Evolutionary conservation across 2,113 vertebrate genomes (phyloP), one percentile per base, ranked within the genome.

Genomic region (Pelusios castaneus): DNA sequence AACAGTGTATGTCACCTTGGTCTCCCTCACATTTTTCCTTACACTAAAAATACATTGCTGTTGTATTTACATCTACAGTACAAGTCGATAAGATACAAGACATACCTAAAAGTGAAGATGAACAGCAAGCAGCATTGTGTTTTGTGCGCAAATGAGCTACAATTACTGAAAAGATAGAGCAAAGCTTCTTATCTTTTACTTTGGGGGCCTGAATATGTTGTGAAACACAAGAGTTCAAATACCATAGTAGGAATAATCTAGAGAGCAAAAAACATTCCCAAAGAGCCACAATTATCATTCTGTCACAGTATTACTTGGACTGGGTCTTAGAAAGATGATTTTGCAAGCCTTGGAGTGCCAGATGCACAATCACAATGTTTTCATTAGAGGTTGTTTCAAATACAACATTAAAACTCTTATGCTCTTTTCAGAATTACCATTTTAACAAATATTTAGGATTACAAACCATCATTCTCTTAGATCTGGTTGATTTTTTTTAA

Each of bases 251-350:
- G 43, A 96, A 79, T 58, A 89, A 95, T 96, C 95, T 96, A 85
- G 60, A 96, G 94, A 97, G 89, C 55, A 94, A 97, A 89, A 90
- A 96, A 88, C 88, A 54, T 70, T 79, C 80, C 82, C 38, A 34
- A 83, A 95, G 93, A 91, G 82, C 86, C 0, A 0, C 55, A 88
- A n/a, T 91, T 90, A 82, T 76, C 92, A 85, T 88, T 88, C 88
- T 95, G 95, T 96, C 95, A 93, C 96, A 95, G 95, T 97, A 95
- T 94, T 93, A 97, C 95, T 95, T 94, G 93, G 70, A 82, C 89
- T 93, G 84, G 29, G 86, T 96, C 93, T 94, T 47, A 78, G 79
- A 94, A 85, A 96, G 94, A 91, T 90, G 82, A 1, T 1, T 85
- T 77, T 0, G 1, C 60, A 92, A 89, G 55, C 85, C 91, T 95